Evolutionary conservation across 2,797 vertebrate species (phyloP).

Genomic region (Urosaurus nigricauda): DNA sequence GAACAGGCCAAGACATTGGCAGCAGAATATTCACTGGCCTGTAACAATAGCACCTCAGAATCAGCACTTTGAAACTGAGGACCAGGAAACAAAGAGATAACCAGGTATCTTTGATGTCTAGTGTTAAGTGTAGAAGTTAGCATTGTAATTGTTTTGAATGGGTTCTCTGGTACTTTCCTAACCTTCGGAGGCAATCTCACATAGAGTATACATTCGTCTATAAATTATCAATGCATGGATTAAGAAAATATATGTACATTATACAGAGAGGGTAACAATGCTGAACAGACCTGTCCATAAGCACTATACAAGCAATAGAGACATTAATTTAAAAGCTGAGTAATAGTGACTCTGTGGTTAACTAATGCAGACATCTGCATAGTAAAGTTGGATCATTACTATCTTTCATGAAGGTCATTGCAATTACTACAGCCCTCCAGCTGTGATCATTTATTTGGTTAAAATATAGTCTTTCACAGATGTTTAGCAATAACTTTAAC

Average conservation of each 20-base stretch:
- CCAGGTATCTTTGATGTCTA: not conserved
- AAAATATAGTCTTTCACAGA: conserved; percentile 29
- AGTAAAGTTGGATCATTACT: conserved; percentile 9
- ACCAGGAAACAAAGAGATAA: not conserved
- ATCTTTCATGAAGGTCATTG: conserved; percentile 16
- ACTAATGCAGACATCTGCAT: conserved; percentile 3
- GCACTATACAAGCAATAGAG: not conserved
- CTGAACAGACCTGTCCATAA: not conserved
- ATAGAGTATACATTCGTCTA: not conserved
- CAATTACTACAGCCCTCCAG: conserved; percentile 18
- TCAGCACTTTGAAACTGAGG: not conserved
- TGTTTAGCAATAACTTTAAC: conserved; percentile 29
- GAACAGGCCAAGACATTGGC: too few relatives aligned
- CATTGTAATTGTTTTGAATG: not conserved
- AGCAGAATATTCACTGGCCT: too few relatives aligned
- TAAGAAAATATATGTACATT: not conserved
- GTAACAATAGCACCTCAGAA: not conserved
- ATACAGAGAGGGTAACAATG: not conserved
- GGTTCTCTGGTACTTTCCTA: not conserved
- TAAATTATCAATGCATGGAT: not conserved
- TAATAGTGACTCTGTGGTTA: not conserved
- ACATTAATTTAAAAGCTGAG: not conserved
- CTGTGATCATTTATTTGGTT: conserved; percentile 25
- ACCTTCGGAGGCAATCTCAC: not conserved
- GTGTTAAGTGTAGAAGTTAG: not conserved